These are phyloP conservation scores for Linurgus olivaceus DNA, from an alignment of 2,797 vertebrate genomes.

Conservation along the genomic window DNA sequence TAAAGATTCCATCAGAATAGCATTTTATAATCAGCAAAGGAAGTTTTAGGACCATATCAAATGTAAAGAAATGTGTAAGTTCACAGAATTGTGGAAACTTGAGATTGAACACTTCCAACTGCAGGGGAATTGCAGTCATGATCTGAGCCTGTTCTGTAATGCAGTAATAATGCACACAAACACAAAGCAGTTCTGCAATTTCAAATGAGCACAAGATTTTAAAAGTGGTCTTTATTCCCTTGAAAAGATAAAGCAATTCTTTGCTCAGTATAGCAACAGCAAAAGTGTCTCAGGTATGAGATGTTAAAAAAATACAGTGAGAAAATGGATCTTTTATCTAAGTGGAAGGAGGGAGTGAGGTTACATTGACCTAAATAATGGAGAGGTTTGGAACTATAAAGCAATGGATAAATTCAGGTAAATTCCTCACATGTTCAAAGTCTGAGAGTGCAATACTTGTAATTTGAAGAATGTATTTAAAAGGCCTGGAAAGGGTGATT, in stretches of 20 bases:
- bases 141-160: background rate
- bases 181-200: background rate
- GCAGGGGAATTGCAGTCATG: background rate
- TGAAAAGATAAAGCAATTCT: background rate
- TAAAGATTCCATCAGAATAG: background rate
- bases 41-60: background rate
- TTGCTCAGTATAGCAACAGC: background rate
- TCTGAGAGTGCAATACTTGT: background rate
- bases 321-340: background rate
- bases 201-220: background rate
- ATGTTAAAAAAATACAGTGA: background rate
- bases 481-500: background rate
- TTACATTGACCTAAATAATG: background rate
- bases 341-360: background rate
- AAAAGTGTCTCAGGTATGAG: background rate
- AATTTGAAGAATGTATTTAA: constrained; percentile 7
- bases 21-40: background rate
- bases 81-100: background rate
- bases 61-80: background rate
- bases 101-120: background rate
- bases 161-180: background rate
- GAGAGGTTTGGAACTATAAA: background rate
- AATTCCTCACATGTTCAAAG: constrained; percentile 2
- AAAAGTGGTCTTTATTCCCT: background rate
- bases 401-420: background rate